phyloP scores from a whole-genome alignment of 2,113 vertebrate species.

The Pomatostomus ruficeps region DNA sequence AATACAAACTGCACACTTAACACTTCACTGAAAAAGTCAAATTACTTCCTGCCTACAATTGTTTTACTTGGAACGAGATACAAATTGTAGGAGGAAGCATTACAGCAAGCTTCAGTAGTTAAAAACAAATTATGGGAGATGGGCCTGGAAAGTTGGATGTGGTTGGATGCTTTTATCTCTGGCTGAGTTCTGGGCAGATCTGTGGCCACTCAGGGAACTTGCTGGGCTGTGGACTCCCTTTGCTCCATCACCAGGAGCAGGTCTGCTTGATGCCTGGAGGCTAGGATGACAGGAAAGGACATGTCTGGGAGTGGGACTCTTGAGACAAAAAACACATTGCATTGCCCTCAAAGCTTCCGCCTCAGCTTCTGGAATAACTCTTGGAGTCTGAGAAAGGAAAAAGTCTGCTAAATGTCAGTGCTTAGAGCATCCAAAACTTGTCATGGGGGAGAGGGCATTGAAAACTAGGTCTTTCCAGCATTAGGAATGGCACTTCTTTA shows the following conservation, averaged over 20 bases:
- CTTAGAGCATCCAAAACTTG: background rate
- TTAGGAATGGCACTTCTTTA: background rate
- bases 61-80: background rate
- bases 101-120: background rate
- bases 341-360: slow-evolving; percentile 73
- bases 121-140: background rate
- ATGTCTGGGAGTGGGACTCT: background rate
- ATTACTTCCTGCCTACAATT: background rate
- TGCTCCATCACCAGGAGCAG: background rate
- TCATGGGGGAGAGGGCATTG: background rate
- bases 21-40: background rate
- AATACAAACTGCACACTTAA: background rate
- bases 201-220: background rate
- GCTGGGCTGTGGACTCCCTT: accelerated
- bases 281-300: background rate
- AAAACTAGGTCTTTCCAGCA: background rate
- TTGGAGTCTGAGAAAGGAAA: background rate
- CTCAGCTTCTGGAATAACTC: background rate
- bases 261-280: background rate
- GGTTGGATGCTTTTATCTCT: background rate
- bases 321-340: background rate
- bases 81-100: background rate
- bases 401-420: background rate
- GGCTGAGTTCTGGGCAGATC: background rate
- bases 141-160: background rate